Percentiles rank a stretch among this genome's conserved stretches.
Conservation (phyloP, 2,888 invertebrate species). For the Protophormia terraenovae region DNA sequence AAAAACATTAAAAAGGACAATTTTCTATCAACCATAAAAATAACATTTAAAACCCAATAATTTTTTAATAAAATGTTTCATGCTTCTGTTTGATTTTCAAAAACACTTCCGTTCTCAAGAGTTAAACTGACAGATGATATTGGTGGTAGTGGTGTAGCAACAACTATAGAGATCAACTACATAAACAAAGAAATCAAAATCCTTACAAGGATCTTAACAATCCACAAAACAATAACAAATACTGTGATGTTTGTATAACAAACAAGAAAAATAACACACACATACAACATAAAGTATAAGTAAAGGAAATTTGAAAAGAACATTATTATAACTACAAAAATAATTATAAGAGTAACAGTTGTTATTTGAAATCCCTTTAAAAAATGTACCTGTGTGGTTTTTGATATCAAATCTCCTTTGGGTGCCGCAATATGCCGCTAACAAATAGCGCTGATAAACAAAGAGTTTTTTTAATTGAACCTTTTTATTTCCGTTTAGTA, state of each 20-base stretch:
- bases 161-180: background rate
- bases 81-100: slow-evolving; percentile 19
- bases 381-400: slow-evolving; percentile 23
- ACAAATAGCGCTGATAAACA: background rate
- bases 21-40: slow-evolving; percentile 5
- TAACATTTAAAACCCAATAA: slow-evolving; percentile 20
- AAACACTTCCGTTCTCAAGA: slow-evolving; percentile 1
- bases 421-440: background rate
- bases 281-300: background rate
- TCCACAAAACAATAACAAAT: background rate
- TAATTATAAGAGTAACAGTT: background rate
- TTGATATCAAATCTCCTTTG: background rate
- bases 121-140: background rate
- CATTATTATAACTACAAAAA: background rate
- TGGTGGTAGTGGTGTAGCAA: background rate
- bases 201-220: slow-evolving; percentile 9
- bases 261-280: background rate
- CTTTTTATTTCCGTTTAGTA: slow-evolving; percentile 76
- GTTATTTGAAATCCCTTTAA: background rate
- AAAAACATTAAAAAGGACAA: background rate
- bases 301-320: background rate
- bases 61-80: background rate
- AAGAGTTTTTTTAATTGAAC: slow-evolving; percentile 37
- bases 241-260: background rate
- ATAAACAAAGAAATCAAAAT: slow-evolving; percentile 6